These are phyloP conservation scores for Ypsolopha scabrella DNA, from an alignment of 2,888 invertebrate species.

Conservation along the genomic window DNA sequence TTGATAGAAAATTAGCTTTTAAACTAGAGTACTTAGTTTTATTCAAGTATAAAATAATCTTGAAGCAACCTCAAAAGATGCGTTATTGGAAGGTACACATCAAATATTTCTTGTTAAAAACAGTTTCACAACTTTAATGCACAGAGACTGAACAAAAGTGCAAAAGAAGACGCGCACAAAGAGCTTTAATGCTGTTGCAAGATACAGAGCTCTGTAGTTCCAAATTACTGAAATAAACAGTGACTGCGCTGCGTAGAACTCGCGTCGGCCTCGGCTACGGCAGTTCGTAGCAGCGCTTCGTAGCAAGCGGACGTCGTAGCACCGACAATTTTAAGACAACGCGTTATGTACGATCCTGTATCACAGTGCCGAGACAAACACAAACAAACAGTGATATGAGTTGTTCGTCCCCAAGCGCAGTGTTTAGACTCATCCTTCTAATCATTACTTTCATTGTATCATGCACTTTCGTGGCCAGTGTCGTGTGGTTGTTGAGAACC, in stretches of 20 bases:
- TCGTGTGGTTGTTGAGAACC: slow-evolving; percentile 58
- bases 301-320: slow-evolving; percentile 44
- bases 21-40: too few relatives aligned
- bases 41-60: too few relatives aligned
- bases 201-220: slow-evolving; percentile 43
- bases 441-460: slow-evolving; percentile 57
- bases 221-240: slow-evolving; percentile 56
- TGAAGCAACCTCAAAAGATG: too few relatives aligned
- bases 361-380: slow-evolving; percentile 45
- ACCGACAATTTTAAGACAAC: slow-evolving; percentile 26
- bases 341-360: slow-evolving; percentile 53
- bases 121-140: slow-evolving; percentile 22
- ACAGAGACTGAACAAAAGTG: slow-evolving; percentile 45
- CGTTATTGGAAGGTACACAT: too few relatives aligned
- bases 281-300: slow-evolving; percentile 49
- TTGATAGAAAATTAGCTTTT: too few relatives aligned
- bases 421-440: slow-evolving; percentile 57
- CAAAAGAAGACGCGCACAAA: slow-evolving; percentile 53
- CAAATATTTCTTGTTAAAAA: not conserved
- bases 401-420: slow-evolving; percentile 56
- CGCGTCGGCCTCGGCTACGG: slow-evolving; percentile 23
- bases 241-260: slow-evolving; percentile 25
- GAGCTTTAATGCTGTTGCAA: slow-evolving; percentile 61
- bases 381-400: slow-evolving; percentile 69
- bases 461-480: slow-evolving; percentile 58